Evolutionary conservation across 1,140 invertebrate genomes (phyloP), one percentile per base, ranked within the genome.

Genomic region (Diachasmimorpha longicaudata): DNA sequence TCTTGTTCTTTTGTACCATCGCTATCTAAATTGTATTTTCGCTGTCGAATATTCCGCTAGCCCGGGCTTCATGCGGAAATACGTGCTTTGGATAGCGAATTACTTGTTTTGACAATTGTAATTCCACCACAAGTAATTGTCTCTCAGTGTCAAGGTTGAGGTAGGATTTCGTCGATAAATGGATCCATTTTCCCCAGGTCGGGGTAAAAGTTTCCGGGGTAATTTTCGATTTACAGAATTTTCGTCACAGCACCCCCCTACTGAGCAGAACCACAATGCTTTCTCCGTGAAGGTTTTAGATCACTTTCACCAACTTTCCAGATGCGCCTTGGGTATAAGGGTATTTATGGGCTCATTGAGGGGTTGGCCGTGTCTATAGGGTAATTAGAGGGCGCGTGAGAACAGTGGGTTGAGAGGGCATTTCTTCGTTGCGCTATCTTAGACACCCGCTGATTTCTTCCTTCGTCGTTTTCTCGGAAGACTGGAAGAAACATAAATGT

Each of bases 341-440:
- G 83, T 85, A 89, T 89, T 89, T 88, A 89, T 82, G 84, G 73
- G 78, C 82, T 84, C 83, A 84, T 85, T 80, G 84, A 85, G 83
- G 81, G 81, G 81, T 79, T 79, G 75, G 79, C 16, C 70, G 74
- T 78, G 81, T 82, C 85, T 87, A 83, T 83, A 82, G 85, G 83
- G 86, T 87, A 89, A 89, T 89, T 89, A 89, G 87, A 88, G 88
- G 87, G 87, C 85, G 86, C 81, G 83, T 85, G 80, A 81, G 81
- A 73, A 79, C 77, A 80, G 66, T 75, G 25, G 72, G 74, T 44
- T 72, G 75, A 48, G 74, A 23, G 13, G n/a, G 52, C 16, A 52
- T 52, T 52, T 52, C 48, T n/a, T 52, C 36, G 44, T 77, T 72
- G 75, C 80, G 74, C 83, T 87, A 87, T 87, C 84, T 85, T 77